Base-by-base conservation (phyloP, 2,113 vertebrate species). In the Carlito syrichta region DNA sequence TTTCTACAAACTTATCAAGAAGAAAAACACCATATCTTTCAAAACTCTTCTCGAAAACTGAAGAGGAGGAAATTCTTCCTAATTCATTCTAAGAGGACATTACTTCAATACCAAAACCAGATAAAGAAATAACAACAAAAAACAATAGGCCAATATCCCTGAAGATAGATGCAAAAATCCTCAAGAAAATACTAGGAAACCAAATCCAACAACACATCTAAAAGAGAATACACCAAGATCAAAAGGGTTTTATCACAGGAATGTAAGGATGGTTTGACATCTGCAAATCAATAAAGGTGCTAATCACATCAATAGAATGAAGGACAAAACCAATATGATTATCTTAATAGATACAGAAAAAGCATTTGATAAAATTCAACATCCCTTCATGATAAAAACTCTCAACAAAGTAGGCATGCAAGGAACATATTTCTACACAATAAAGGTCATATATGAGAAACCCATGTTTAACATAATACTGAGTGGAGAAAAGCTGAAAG, bases 251-350 rank as follows among this genome's bases (percentile, higher is more conserved):
- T 14, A 66, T 16, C 14, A 27, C 62, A 32, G 6, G 0, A 6
- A 35, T 0, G 62, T 14, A 66, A 66, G 30, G 3, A 32, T n/a
- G 35, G 63, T 68, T 68, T 35, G n/a, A 68, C 35, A 8, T 2
- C 8, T 3, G 3, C 17, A 19, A 17, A 68, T n/a, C 35, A 19
- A 68, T n/a, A n/a, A 68, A 68, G 0, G 7, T 68, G n/a, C 35
- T 0, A 16, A 66, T 8, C 62, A 66, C 0, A 66, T 66, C 14
- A 66, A 66, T 32, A 66, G 32, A 35, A 66, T 14, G 30, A 66
- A 66, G 0, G 30, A 66, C 62, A 35, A 35, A 35, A 66, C 1
- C 14, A 27, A 66, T 14, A 63, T 32, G 0, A 66, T 66, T 16
- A 63, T 66, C 62, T 66, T 32, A 66, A 35, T 8, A 66, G 62